Base-by-base conservation (phyloP, 2,797 vertebrate species). In the Buphagus erythrorhynchus region DNA sequence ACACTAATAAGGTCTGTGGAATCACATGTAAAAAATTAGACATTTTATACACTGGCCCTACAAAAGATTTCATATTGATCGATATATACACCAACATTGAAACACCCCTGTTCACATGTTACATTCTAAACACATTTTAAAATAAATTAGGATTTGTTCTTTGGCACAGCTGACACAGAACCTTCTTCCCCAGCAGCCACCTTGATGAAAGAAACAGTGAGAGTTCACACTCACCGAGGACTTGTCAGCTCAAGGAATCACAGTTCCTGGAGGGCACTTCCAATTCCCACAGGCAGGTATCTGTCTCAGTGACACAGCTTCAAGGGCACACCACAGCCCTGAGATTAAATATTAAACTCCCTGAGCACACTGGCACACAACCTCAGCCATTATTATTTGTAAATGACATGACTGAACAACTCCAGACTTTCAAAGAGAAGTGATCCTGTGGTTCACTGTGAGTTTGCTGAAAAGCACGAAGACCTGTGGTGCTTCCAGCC, bases 141-240 rank as follows among this genome's bases (percentile, higher is more conserved):
- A 80, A 86, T 25, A 45, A 52, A 52, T 52, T 25, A 45, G 16
- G 14, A 42, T 97, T 82, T 97, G 85, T 91, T 92, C 78, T 79
- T 75, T 90, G 83, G 86, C 89, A 90, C 33, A 72, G 87, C 11
- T 69, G 86, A 87, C 24, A 26, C 65, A 33, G 25, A 75, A 90
- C 51, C 26, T 80, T 69, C 73, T 91, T 5, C 63, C 90, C 38
- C 73, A 91, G 95, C 80, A 87, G 74, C 88, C 91, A 75, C 94
- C 96, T 98, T 96, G 97, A 95, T 93, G 88, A 88, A 88, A 95
- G 90, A 83, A 94, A 54, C 31, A 68, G 90, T 82, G 91, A 97
- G 97, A 97, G 92, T 97, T 98, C 97, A 83, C 95, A 97, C 85
- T n/a, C 69, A 88, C 66, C 81, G 88, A 97, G 77, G 82, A 97